Evolutionary conservation across 2,888 invertebrate species (phyloP).

Genomic region (Xestia sexstrigata): DNA sequence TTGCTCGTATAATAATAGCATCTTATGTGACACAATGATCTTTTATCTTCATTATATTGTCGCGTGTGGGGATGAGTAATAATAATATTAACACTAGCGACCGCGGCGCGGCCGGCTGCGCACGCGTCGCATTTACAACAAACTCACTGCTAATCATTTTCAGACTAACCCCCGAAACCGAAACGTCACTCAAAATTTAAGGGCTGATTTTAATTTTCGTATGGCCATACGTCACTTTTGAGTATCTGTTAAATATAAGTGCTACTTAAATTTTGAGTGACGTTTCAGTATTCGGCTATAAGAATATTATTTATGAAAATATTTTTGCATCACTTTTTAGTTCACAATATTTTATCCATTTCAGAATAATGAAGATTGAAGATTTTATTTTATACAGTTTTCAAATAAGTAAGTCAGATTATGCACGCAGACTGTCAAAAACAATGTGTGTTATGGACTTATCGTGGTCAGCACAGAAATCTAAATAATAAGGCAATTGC

Average conservation of each 20-base stretch:
- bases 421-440: not conserved
- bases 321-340: not conserved
- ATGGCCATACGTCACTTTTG: no score
- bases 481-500: no score
- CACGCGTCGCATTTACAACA: constrained; percentile 17
- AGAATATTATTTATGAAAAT: constrained; percentile 16
- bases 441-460: constrained; percentile 15
- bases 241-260: no score
- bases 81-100: constrained; percentile 38
- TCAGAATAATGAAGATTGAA: not conserved
- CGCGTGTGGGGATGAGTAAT: constrained; percentile 46
- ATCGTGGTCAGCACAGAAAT: no score
- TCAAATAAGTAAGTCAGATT: not conserved
- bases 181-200: no score
- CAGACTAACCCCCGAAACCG: no score
- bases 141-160: constrained; percentile 11
- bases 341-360: not conserved
- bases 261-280: no score
- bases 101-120: constrained; percentile 18
- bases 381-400: no score
- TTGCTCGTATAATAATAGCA: constrained; percentile 53
- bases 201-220: no score
- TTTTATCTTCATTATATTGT: constrained; percentile 55
- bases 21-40: constrained; percentile 56
- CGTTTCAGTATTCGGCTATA: no score